These are phyloP conservation scores for Nematopogon swammerdamellus DNA, from an alignment of 2,888 invertebrate species.

Conservation along the genomic window DNA sequence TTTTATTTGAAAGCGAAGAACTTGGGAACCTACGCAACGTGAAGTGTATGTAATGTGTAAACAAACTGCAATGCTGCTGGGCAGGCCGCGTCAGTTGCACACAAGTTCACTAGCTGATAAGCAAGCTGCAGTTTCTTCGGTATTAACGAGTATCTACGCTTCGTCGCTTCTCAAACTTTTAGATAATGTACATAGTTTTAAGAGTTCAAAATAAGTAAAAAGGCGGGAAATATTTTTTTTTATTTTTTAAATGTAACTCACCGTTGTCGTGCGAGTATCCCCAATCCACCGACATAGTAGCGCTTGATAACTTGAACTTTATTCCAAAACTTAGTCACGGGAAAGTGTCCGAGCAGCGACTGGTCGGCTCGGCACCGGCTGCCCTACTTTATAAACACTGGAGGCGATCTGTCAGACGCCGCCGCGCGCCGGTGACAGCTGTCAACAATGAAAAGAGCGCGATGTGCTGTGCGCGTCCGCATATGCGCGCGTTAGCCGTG, in stretches of 20 bases:
- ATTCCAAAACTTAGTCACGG: background rate
- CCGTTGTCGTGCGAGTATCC: constrained; percentile 60
- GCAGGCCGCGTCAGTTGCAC: too few relatives aligned
- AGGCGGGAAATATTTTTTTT: too few relatives aligned
- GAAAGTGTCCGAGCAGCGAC: constrained; percentile 7
- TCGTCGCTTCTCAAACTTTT: too few relatives aligned
- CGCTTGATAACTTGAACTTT: background rate
- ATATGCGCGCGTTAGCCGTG: constrained; percentile 25
- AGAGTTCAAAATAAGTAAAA: too few relatives aligned
- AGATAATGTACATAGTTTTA: too few relatives aligned
- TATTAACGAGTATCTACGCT: too few relatives aligned
- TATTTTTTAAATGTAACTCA: constrained; percentile 27
- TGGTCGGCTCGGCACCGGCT: constrained; percentile 32
- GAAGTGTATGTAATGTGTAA: too few relatives aligned
- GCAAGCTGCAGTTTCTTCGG: too few relatives aligned
- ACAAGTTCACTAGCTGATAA: too few relatives aligned
- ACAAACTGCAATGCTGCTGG: too few relatives aligned
- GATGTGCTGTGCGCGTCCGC: constrained; percentile 23
- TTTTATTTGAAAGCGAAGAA: too few relatives aligned
- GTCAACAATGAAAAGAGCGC: constrained; percentile 17
- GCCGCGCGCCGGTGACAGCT: background rate
- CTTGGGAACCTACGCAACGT: too few relatives aligned
- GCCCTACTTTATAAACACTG: background rate
- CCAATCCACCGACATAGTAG: constrained; percentile 52
- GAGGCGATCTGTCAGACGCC: background rate